phyloP scores from a whole-genome alignment of 1,140 invertebrate genomes.

The Anastrepha obliqua region DNA sequence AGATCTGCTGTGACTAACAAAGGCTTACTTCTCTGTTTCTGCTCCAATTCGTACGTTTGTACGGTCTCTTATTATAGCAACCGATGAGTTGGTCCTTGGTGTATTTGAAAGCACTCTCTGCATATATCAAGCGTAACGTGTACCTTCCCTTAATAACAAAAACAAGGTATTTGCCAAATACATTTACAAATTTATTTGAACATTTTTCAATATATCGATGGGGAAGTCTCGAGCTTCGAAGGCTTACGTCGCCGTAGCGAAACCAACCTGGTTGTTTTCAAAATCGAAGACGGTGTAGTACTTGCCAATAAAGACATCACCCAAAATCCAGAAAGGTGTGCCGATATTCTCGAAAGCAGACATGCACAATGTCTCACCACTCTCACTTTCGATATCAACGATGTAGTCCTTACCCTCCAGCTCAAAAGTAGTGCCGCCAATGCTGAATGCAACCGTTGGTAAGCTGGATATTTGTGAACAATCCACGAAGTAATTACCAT shows the following conservation, averaged over 20 bases:
- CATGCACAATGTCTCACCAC: slow-evolving; percentile 47
- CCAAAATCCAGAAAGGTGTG: slow-evolving; percentile 67
- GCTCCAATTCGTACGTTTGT: too few species aligned
- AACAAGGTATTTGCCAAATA: not conserved
- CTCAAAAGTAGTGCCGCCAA: slow-evolving; percentile 62
- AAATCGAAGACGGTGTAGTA: slow-evolving; percentile 85
- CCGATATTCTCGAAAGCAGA: slow-evolving; percentile 60
- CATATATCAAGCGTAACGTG: not conserved
- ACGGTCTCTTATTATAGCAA: too few species aligned
- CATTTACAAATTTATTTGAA: not conserved
- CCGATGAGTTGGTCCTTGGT: too few species aligned
- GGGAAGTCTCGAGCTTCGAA: not conserved
- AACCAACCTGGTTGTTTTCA: slow-evolving; percentile 82
- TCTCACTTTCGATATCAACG: slow-evolving; percentile 78
- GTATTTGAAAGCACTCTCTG: too few species aligned
- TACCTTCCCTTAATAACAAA: not conserved
- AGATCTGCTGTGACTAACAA: too few species aligned
- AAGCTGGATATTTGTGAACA: slow-evolving; percentile 43
- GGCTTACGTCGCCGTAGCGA: slow-evolving; percentile 63
- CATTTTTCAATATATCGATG: not conserved
- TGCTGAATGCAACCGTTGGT: slow-evolving; percentile 61
- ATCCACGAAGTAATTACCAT: slow-evolving; percentile 28
- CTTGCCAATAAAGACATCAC: slow-evolving; percentile 82
- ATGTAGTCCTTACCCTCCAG: slow-evolving; percentile 53
- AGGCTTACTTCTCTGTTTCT: too few species aligned